Conservation (phyloP, 2,888 invertebrate species). For the Protophormia terraenovae region DNA sequence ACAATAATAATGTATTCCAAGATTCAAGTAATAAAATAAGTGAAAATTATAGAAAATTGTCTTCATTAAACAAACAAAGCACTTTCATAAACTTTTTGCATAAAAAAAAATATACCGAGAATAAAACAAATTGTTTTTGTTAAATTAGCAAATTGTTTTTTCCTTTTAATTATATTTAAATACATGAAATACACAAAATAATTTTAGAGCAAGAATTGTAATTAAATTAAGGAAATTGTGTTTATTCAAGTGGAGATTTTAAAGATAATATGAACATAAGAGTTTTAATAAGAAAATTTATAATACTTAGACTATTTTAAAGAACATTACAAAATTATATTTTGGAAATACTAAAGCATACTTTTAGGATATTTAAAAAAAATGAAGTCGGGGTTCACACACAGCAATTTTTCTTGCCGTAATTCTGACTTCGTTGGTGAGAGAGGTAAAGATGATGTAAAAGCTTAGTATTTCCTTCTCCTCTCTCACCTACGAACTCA, state of each 20-base stretch:
- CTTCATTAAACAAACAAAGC: background rate
- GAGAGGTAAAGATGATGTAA: no score
- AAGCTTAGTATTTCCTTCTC: no score
- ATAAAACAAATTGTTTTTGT: background rate
- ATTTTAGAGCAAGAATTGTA: background rate
- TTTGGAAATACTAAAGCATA: no score
- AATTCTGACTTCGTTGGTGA: no score
- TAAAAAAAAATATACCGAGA: background rate
- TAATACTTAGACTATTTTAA: conserved; percentile 4
- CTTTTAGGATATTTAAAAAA: no score
- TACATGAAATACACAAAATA: background rate
- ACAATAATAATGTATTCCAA: conserved; percentile 20
- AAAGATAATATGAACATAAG: no score
- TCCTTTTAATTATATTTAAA: conserved; percentile 20
- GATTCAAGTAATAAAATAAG: conserved; percentile 30
- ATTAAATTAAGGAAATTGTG: conserved; percentile 35
- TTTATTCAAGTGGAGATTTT: background rate
- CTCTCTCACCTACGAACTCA: no score
- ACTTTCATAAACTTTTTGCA: background rate
- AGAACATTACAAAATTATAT: no score
- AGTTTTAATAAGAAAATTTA: no score
- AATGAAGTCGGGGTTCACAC: no score
- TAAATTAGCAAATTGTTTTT: background rate
- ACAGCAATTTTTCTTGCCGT: no score
- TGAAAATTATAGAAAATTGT: conserved; percentile 61